Conservation (phyloP, 2,888 invertebrate genomes). For the Luperina testacea region DNA sequence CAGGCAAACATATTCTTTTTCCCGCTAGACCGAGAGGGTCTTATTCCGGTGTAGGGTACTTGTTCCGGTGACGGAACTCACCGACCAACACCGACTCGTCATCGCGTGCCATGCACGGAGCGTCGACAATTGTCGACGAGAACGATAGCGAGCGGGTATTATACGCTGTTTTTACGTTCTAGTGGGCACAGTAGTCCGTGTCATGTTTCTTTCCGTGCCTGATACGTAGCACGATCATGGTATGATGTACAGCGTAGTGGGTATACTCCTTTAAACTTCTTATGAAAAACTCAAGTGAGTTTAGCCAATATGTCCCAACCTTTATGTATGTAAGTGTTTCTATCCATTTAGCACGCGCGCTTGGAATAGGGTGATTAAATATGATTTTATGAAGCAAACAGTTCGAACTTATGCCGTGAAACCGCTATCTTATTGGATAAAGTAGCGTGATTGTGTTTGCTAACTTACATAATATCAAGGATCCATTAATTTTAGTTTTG, state of each 20-base stretch:
- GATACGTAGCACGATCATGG: neutral
- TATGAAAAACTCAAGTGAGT: neutral
- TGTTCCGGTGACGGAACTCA: neutral
- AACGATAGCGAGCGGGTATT: neutral
- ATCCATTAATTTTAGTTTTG: neutral
- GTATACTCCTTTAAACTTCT: neutral
- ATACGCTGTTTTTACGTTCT: neutral
- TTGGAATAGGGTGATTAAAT: constrained; percentile 18
- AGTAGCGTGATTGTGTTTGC: constrained; percentile 16
- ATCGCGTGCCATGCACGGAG: neutral
- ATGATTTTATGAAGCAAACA: constrained; percentile 52
- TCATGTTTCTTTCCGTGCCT: neutral
- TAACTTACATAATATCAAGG: too few relatives aligned
- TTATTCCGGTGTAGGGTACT: too few relatives aligned
- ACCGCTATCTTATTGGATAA: neutral
- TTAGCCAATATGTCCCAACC: constrained; percentile 7
- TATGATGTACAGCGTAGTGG: neutral
- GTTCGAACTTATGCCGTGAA: constrained; percentile 15
- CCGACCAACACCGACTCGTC: neutral
- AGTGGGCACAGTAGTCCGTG: neutral
- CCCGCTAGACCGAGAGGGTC: too few relatives aligned
- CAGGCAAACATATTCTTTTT: neutral
- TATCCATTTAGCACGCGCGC: constrained; percentile 35
- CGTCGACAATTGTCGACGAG: neutral
- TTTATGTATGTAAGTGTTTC: constrained; percentile 15